These are phyloP conservation scores for Ganaspis brasiliensis DNA, from an alignment of 2,888 invertebrate species.

Conservation along the genomic window DNA sequence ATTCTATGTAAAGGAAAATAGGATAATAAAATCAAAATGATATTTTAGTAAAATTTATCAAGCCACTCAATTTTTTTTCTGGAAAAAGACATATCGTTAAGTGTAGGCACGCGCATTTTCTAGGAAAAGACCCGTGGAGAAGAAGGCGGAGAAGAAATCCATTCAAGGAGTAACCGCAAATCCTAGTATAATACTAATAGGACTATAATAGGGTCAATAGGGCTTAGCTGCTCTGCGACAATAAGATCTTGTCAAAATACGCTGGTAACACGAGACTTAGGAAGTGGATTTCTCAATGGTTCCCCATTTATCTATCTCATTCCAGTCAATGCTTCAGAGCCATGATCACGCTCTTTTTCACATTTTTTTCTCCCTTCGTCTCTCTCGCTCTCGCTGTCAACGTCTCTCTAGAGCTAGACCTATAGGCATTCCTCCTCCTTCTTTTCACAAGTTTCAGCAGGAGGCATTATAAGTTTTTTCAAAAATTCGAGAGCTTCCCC, in stretches of 20 bases:
- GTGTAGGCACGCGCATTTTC: conserved; percentile 52
- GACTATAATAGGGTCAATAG: conserved; percentile 80
- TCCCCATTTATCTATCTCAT: conserved; percentile 54
- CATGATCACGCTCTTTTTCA: conserved; percentile 39
- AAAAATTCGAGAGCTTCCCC: conserved; percentile 72
- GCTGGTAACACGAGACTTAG: conserved; percentile 79
- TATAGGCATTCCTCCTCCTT: conserved; percentile 40
- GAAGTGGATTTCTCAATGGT: conserved; percentile 79
- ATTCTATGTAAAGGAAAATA: too few relatives aligned
- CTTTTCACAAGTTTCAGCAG: conserved; percentile 45
- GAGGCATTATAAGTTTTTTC: conserved; percentile 71
- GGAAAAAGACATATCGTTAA: conserved; percentile 47
- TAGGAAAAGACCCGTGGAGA: conserved; percentile 57
- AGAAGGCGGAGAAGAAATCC: conserved; percentile 52
- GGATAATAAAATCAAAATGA: too few relatives aligned
- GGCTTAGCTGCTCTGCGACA: conserved; percentile 77
- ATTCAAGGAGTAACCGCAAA: conserved; percentile 72
- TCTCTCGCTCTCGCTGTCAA: conserved; percentile 51
- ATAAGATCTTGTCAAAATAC: conserved; percentile 80
- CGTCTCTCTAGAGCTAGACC: conserved; percentile 5
- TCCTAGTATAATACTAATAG: conserved; percentile 80
- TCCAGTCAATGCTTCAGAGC: conserved; percentile 46
- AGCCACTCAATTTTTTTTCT: neutral
- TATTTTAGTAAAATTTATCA: too few relatives aligned
- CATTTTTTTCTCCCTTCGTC: conserved; percentile 3